Percentiles rank a stretch among this genome's conserved stretches.
Evolutionary conservation across 2,888 invertebrate species (phyloP).

Genomic region (Lucinisca nassula): DNA sequence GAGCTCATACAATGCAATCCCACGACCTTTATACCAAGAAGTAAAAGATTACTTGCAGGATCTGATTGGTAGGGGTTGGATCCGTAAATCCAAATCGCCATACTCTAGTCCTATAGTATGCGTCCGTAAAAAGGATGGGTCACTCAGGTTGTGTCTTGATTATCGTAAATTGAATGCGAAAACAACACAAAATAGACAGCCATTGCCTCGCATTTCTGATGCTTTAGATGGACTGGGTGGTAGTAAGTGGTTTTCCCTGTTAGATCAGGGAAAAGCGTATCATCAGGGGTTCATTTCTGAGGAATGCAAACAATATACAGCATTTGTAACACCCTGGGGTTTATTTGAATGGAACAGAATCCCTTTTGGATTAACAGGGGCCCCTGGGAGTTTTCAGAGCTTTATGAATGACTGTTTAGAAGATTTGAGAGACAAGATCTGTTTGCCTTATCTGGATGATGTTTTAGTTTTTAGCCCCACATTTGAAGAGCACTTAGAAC

Average conservation of each 20-base stretch:
- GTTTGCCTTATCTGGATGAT: conserved; percentile 52
- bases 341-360: conserved; percentile 52
- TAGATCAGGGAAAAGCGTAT: conserved; percentile 48
- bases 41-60: conserved; percentile 69
- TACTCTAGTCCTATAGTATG: conserved; percentile 24
- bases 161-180: not conserved
- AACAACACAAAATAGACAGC: conserved; percentile 22
- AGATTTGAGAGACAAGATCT: conserved; percentile 24
- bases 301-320: conserved; percentile 14
- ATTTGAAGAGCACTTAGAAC: conserved; percentile 60
- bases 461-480: conserved; percentile 38
- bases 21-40: conserved; percentile 61
- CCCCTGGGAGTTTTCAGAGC: not conserved
- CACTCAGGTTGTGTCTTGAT: conserved; percentile 22
- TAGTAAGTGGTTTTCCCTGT: not conserved
- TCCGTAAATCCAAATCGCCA: conserved; percentile 31
- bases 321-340: conserved; percentile 59
- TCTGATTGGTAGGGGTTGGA: conserved; percentile 46
- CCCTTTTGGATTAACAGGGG: conserved; percentile 34
- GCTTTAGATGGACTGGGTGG: conserved; percentile 19
- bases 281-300: conserved; percentile 53
- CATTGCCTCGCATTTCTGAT: conserved; percentile 55
- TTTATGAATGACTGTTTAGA: conserved; percentile 35
- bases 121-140: conserved; percentile 47
- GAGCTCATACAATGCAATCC: conserved; percentile 53